phyloP scores from a whole-genome alignment of 2,113 vertebrate species.

The Phylloscopus whistleri region DNA sequence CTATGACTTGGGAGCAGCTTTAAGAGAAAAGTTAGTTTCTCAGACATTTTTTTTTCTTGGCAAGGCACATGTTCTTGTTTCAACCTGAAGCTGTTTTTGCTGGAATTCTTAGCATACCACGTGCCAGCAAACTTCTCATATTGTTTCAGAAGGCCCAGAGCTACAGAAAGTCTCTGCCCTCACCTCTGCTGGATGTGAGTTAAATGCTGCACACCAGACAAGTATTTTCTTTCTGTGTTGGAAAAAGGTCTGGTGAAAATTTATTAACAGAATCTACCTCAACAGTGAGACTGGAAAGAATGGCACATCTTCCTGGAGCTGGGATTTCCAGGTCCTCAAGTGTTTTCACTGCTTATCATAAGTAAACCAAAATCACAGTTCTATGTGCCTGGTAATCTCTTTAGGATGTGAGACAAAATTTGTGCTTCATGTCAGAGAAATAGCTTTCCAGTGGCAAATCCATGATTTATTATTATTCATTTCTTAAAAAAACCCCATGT shows the following conservation, averaged over 20 bases:
- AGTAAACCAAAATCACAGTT: neutral
- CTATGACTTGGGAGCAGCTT: neutral
- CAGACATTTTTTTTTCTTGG: neutral
- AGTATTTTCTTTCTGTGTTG: neutral
- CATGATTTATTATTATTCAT: neutral
- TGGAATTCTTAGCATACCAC: neutral
- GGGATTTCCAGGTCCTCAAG: neutral
- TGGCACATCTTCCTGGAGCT: neutral
- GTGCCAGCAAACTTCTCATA: neutral
- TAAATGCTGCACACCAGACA: neutral
- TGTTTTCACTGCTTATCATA: neutral
- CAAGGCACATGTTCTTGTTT: neutral
- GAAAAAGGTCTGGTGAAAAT: neutral
- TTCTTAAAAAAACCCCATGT: neutral
- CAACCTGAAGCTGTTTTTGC: neutral
- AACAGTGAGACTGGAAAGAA: neutral
- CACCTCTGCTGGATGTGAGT: neutral
- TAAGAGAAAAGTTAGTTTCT: neutral
- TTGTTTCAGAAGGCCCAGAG: neutral
- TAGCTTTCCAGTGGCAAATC: neutral
- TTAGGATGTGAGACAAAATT: neutral
- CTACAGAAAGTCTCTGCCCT: neutral
- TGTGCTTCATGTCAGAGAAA: neutral
- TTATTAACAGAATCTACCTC: neutral
- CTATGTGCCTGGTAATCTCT: neutral